Percentiles rank a stretch among this genome's conserved stretches.
Evolutionary conservation across 2,113 vertebrate species (phyloP).

Genomic region (Vidua chalybeata): DNA sequence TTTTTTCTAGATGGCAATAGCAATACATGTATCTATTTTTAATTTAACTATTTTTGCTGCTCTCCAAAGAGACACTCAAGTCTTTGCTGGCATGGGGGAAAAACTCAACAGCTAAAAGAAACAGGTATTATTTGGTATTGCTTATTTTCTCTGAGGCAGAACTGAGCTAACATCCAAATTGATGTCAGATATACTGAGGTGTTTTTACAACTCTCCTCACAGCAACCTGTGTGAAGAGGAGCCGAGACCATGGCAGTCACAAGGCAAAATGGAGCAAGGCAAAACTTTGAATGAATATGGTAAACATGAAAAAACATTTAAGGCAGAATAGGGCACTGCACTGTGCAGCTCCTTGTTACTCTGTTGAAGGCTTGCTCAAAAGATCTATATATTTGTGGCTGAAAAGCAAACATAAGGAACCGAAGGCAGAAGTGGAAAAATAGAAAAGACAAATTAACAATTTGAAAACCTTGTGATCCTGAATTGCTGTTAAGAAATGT

Average conservation of each 20-base stretch:
- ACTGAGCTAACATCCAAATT: not conserved
- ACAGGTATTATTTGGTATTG: not conserved
- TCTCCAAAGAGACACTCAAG: not conserved
- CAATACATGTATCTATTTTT: not conserved
- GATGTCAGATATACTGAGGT: not conserved
- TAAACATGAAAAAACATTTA: not conserved
- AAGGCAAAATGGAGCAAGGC: not conserved
- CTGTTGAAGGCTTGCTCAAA: not conserved
- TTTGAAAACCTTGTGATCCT: not conserved
- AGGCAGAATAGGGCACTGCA: not conserved
- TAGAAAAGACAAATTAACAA: not conserved
- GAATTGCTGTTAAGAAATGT: not conserved
- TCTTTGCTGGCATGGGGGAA: not conserved
- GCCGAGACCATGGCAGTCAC: not conserved
- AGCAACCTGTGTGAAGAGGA: not conserved
- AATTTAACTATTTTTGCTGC: not conserved
- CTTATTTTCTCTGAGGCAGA: not conserved
- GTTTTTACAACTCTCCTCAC: not conserved
- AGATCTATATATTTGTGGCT: not conserved
- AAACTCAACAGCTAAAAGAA: not conserved
- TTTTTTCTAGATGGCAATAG: not conserved
- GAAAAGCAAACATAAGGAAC: not conserved
- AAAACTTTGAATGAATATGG: not conserved
- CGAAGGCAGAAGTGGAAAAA: not conserved
- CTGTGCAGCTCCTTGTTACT: not conserved